These are phyloP conservation scores for Ptychodera flava DNA, from an alignment of 35 echinoderm and acorn worm species.

Conservation along the genomic window DNA sequence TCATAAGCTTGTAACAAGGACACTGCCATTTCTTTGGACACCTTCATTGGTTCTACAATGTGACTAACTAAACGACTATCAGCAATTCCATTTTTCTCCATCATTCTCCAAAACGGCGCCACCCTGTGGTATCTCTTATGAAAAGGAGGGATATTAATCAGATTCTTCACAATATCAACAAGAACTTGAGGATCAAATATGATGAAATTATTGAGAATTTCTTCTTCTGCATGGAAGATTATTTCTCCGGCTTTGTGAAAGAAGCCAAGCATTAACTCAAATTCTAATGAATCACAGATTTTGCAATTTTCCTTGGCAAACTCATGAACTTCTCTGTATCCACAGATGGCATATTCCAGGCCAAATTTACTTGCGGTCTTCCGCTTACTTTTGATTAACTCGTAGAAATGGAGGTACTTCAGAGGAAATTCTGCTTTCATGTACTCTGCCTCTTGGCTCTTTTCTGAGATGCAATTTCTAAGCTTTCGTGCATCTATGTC, in stretches of 20 bases:
- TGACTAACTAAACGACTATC: conserved; percentile 12
- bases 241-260: conserved; percentile 24
- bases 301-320: conserved; percentile 4
- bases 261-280: conserved; percentile 8
- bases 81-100: conserved; percentile 22
- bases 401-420: conserved; percentile 24
- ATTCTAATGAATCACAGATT: background rate
- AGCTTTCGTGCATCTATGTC: conserved; percentile 8
- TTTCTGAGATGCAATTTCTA: background rate
- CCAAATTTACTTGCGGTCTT: background rate
- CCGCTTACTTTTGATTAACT: background rate
- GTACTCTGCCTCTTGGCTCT: conserved; percentile 4
- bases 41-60: background rate
- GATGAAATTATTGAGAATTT: conserved; percentile 4
- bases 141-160: background rate
- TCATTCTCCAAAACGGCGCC: conserved; percentile 6
- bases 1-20: background rate
- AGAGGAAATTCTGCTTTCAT: conserved; percentile 15
- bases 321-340: conserved; percentile 8
- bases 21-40: background rate
- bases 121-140: background rate
- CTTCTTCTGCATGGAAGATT: conserved; percentile 21
- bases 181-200: conserved; percentile 27
- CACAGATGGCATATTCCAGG: background rate
- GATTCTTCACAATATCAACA: conserved; percentile 23